Base-by-base conservation (phyloP, 2,888 invertebrate species). In the Pardosa pseudoannulata region DNA sequence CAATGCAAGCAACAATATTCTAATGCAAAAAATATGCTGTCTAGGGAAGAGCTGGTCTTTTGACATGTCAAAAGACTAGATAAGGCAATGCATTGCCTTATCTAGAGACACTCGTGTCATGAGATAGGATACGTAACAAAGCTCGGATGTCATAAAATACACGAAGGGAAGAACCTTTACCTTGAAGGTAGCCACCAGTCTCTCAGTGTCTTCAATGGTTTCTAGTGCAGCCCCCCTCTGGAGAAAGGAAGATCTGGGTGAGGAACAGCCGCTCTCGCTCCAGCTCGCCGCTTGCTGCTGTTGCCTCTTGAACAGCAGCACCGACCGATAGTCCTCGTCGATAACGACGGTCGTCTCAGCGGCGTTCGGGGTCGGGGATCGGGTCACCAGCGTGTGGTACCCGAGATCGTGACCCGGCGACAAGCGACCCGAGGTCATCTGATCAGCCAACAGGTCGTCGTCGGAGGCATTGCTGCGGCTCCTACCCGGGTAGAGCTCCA, bases 391-490 rank as follows among this genome's bases (percentile, higher is more conserved):
- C 7, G 96, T 96, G 90, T 96, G 96, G 92, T 96, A 96, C 0
- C 96, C 96, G 91, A 96, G 95, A 92, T 96, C 96, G 56, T 95
- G 92, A 90, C 94, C 95, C 62, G 95, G 94, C 90, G 94, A 94
- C 88, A 93, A 31, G 65, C 88, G 62, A 13, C 88, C 89, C 68
- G 56, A 36, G 64, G 71, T 50, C 31, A 64, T 65, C 39, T 29
- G 36, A 68, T 23, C 13, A 64, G 62, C 39, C 70, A 79, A 39
- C 41, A 32, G 36, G 41, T 75, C 79, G 72, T 73, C 76, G 65
- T 65, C 50, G 36, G 67, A 41, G 50, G 72, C 65, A 50, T 56
- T 46, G 36, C 41, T 27, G 50, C 27, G 19, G 28, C n/a, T 65
- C 67, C 72, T 81, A 74, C 65, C 81, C 81, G 81, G 74, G 81